Evolutionary conservation across 2,113 vertebrate genomes (phyloP).

Genomic region (Malurus elegans): DNA sequence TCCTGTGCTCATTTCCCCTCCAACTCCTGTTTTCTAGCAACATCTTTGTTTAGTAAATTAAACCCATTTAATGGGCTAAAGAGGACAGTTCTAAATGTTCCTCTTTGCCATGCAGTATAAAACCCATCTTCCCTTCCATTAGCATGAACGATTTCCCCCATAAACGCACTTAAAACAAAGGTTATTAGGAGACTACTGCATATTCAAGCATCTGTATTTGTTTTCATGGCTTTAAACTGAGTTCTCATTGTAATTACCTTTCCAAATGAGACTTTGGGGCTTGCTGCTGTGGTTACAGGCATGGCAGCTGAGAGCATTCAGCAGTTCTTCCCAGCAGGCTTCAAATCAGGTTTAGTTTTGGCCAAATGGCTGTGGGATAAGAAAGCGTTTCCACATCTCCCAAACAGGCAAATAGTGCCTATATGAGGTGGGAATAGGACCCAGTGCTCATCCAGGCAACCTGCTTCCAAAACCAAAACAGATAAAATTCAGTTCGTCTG

Average conservation of each 20-base stretch:
- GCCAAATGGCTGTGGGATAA: not conserved
- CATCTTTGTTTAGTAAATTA: constrained; percentile 63
- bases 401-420: not conserved
- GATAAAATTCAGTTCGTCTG: not conserved
- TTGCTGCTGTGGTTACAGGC: constrained; percentile 18
- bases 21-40: constrained; percentile 49
- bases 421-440: not conserved
- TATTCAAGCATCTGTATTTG: constrained; percentile 60
- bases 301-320: not conserved
- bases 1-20: constrained; percentile 51
- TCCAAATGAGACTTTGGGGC: constrained; percentile 25
- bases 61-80: constrained; percentile 59
- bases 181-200: constrained; percentile 60
- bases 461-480: not conserved
- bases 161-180: constrained; percentile 70
- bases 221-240: constrained; percentile 58
- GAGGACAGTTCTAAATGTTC: constrained; percentile 57
- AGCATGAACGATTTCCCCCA: constrained; percentile 62
- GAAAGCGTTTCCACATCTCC: not conserved
- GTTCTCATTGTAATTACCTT: constrained; percentile 41
- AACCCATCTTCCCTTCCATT: constrained; percentile 66
- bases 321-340: constrained; percentile 18
- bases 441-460: not conserved
- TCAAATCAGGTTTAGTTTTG: not conserved
- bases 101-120: constrained; percentile 54